Conservation (phyloP, 2,797 vertebrate species). For the Natrix natrix region DNA sequence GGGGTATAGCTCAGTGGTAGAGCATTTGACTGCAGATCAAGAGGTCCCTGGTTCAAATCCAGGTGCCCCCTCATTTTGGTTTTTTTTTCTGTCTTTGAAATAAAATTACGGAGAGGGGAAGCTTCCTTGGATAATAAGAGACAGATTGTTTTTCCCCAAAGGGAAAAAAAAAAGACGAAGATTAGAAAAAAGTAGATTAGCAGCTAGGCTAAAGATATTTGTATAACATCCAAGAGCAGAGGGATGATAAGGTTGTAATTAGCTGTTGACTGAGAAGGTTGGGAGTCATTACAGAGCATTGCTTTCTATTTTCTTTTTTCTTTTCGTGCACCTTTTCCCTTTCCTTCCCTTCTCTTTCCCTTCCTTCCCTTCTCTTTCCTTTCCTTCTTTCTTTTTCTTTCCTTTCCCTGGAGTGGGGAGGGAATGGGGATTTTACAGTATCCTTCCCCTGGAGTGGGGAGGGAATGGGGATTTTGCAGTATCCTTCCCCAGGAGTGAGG, state of each 20-base stretch:
- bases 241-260: neutral
- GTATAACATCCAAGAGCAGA: neutral
- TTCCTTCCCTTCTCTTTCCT: no score
- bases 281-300: neutral
- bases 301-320: neutral
- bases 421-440: no score
- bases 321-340: neutral
- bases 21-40: slow-evolving; percentile 27
- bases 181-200: neutral
- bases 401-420: no score
- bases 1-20: slow-evolving; percentile 2
- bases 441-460: no score
- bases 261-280: neutral
- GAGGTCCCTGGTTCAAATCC: slow-evolving; percentile 34
- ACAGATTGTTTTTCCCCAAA: neutral
- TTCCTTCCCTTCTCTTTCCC: no score
- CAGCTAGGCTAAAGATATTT: neutral
- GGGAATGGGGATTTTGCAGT: no score
- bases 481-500: no score
- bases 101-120: neutral
- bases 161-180: neutral
- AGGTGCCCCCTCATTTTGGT: neutral
- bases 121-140: neutral
- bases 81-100: rapidly evolving
- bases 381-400: no score